Evolutionary conservation across 1,140 invertebrate genomes (phyloP).

Genomic region (Chymomyza costata): DNA sequence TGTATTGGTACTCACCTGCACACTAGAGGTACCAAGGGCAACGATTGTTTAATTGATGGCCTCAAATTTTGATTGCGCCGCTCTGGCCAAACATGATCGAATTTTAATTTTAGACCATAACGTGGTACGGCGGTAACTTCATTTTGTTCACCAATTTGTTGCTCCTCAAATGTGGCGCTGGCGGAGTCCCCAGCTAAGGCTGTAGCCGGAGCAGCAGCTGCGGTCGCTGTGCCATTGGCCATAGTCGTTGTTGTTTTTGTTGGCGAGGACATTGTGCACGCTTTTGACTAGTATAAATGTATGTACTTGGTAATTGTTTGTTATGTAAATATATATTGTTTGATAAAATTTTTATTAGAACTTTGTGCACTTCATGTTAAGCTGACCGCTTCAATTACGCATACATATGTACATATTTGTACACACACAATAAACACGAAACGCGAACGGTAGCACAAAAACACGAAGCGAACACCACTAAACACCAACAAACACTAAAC

Average conservation of each 20-base stretch:
- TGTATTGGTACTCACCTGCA: conserved; percentile 60
- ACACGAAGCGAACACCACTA: too few species aligned
- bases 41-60: conserved; percentile 80
- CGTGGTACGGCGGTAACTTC: conserved; percentile 76
- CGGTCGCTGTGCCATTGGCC: conserved; percentile 28
- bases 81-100: conserved; percentile 86
- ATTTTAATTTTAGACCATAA: conserved; percentile 82
- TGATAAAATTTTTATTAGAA: conserved; percentile 17
- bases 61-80: conserved; percentile 82
- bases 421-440: not conserved
- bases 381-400: too few species aligned
- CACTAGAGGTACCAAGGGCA: conserved; percentile 67
- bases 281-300: conserved; percentile 15
- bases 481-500: too few species aligned
- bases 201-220: not conserved
- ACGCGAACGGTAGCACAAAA: too few species aligned
- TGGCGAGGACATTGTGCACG: conserved; percentile 30
- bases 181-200: conserved; percentile 46
- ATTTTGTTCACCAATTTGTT: conserved; percentile 34
- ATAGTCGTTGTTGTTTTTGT: conserved; percentile 21
- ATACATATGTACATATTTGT: too few species aligned
- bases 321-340: not conserved
- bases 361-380: conserved; percentile 37
- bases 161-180: conserved; percentile 61
- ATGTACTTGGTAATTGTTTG: not conserved